Evolutionary conservation across 2,888 invertebrate genomes (phyloP), one percentile per base, ranked within the genome.

Genomic region (Eupithecia insigniata): DNA sequence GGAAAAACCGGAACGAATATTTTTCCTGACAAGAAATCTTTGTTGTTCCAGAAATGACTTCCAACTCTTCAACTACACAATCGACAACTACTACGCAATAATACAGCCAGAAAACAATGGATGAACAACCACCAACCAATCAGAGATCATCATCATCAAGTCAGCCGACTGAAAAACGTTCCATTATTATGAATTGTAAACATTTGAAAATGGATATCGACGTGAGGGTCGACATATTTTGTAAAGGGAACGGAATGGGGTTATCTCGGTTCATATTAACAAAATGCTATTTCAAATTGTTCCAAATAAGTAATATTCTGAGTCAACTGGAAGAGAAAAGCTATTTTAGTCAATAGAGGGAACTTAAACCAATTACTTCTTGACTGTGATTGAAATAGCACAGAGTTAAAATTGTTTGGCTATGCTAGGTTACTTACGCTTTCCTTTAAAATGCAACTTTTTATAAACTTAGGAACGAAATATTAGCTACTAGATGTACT

Each of bases 41-140:
- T 71, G 76, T 79, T 66, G 22, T 95, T 95, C 39, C 94, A 97
- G 97, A 89, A 96, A 97, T 85, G 98, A 98, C 90, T 98, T 98
- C 89, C 96, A 96, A 87, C 94, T 98, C 76, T 98, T 98, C 93
- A 97, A 97, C 85, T 98, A 98, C 88, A 96, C 96, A 74, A 95
- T 97, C 83, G 95, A 96, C 80, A 96, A 95, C 78, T 97, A 96
- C 87, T 91, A 96, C 83, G 95, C 96, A 81, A 92, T 96, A 81
- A 95, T 94, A 14, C 85, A 89, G 79, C 87, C 89, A 36, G 90
- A 89, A 73, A 82, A 82, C 75, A 84, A 90, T 71, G 92, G 92
- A 83, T 92, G 92, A 92, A 80, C 82, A 30, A 46, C 39, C 34
- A 18, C 66, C 28, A 43, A 32, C 26, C 28, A 65, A 12, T 71